Base-by-base conservation (phyloP, 2,888 invertebrate genomes). In the Odontocerum albicorne region DNA sequence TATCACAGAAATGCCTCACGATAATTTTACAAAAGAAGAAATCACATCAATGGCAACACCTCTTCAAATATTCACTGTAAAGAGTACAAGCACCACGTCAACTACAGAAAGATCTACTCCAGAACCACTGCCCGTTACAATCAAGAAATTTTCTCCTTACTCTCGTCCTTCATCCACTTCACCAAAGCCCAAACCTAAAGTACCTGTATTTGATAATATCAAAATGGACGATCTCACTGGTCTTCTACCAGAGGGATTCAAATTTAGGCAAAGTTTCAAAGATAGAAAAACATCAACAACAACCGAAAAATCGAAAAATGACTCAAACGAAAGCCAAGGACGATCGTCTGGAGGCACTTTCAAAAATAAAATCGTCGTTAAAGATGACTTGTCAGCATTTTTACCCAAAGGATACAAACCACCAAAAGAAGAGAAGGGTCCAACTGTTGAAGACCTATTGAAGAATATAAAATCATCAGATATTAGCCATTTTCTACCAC, bases 201-300 rank as follows among this genome's bases (percentile, higher is more conserved):
- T 71, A 33, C 32, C 52, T 13, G 68, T 72, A 39, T 66, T 77
- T 40, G 78, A 79, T 1, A 74, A 73, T 8, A 71, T 77, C n/a
- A 75, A 64, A 60, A 69, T 81, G 78, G 85, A 85, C 62, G 84
- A 85, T 60, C 63, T 85, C 45, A 68, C 81, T 2, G 80, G 82
- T 13, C 69, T 87, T 0, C 67, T 87, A 4, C 87, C 87, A 2
- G 72, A 83, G 1, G 86, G 85, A 2, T 87, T 84, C 64, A 83
- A 81, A 66, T 72, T 78, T 17, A 73, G 78, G 56, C 66, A 70
- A 31, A 75, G 78, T 4, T 82, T 67, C 62, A 79, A 79, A 70
- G 79, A 81, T 55, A 79, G 79, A 65, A 70, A 69, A 65, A 74
- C 78, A 3, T 77, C 75, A 1, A 81, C 79, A 42, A 77, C 79